Evolutionary conservation across 1,140 invertebrate genomes (phyloP), one percentile per base, ranked within the genome.

Genomic region (Antheraea pernyi): DNA sequence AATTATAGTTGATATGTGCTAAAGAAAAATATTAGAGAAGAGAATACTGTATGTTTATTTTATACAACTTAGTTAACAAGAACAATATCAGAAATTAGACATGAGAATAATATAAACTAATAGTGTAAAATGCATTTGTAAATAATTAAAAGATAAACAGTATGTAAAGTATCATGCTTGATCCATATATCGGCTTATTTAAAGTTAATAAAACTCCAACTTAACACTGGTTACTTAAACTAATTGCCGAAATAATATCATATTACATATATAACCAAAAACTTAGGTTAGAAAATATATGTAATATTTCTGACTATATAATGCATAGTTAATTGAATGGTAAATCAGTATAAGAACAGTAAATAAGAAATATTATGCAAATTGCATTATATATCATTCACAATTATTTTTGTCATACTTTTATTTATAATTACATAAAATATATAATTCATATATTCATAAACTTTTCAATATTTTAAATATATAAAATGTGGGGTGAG

Each of bases 21-120:
- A 53, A 53, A 53, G 46, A 53, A 53, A 53, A 53, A 16, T 53
- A 53, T 53, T 53, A 53, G 46, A 53, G 46, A 53, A 53, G 46
- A 53, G 46, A 9, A 53, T 16, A 16, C 46, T 42, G 7, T 42
- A 42, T 42, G 11, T 53, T 53, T 53, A 53, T 53, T 53, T 53
- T 13, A 53, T 53, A 53, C 46, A 53, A 53, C 46, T 53, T 53
- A 13, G 7, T 16, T 53, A 16, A 53, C 11, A 53, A 53, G 11
- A 53, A 16, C 16, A 42, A 53, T 53, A 53, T 53, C 1, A 53
- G 9, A 53, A 53, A 53, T 9, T 53, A n/a, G 5, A 53, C 46
- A 53, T 16, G 46, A 53, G 46, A 53, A 53, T 16, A 53, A 53
- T 53, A 42, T 42, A 11, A 53, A 53, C 16, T 16, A 53, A 53